phyloP scores from a whole-genome alignment of 2,797 vertebrate genomes.

The Dermochelys coriacea region DNA sequence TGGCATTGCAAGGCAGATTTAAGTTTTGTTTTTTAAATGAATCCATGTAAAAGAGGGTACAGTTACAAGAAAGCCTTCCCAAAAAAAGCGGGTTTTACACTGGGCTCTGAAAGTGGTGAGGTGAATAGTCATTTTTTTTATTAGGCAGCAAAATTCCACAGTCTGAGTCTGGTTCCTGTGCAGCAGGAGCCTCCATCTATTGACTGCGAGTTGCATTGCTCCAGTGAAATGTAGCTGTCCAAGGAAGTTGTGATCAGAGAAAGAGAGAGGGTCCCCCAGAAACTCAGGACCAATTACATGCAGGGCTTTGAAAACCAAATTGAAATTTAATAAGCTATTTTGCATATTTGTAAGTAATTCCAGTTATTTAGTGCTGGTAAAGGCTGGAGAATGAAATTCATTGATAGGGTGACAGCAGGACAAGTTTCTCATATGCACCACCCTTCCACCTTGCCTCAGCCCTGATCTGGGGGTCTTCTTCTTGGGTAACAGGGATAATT shows the following conservation, averaged over 20 bases:
- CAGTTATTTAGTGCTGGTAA: neutral
- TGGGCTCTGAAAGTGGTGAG: neutral
- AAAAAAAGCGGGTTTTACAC: neutral
- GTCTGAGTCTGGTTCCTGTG: fast-evolving
- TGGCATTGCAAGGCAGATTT: neutral
- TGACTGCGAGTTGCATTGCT: conserved; percentile 21
- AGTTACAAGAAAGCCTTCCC: neutral
- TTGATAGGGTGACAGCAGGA: neutral
- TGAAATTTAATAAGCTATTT: neutral
- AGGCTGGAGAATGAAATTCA: neutral
- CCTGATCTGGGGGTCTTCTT: neutral
- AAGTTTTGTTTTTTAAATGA: neutral
- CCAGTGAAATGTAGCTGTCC: neutral
- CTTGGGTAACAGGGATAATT: neutral
- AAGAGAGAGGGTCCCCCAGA: no score
- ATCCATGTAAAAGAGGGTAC: neutral
- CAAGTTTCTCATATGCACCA: neutral
- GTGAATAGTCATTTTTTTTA: neutral
- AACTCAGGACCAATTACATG: neutral
- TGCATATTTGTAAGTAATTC: neutral
- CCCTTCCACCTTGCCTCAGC: neutral
- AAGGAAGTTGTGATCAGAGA: neutral
- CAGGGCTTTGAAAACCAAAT: neutral
- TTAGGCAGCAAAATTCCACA: neutral
- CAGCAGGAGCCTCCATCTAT: conserved; percentile 67